phyloP scores from a whole-genome alignment of 2,113 vertebrate species.

The Oryzias curvinotus region DNA sequence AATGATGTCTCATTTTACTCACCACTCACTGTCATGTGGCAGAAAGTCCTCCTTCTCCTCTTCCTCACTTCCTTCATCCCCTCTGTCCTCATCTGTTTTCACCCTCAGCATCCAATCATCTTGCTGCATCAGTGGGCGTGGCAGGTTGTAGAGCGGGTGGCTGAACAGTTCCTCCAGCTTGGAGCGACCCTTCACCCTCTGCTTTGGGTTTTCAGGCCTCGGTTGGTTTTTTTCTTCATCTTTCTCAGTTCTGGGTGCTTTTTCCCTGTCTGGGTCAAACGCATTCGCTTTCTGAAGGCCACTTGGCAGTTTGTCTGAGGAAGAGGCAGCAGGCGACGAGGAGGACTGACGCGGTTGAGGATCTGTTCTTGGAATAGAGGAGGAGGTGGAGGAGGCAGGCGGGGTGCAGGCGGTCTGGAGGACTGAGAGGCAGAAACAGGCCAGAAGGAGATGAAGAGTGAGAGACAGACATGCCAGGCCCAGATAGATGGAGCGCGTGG shows the following conservation, averaged over 20 bases:
- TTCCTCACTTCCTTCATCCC: slow-evolving; percentile 52
- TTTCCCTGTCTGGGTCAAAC: background rate
- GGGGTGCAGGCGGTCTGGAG: slow-evolving; percentile 56
- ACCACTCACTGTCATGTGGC: slow-evolving; percentile 62
- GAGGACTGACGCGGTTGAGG: slow-evolving; percentile 17
- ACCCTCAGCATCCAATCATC: slow-evolving; percentile 81
- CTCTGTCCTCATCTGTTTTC: slow-evolving; percentile 53
- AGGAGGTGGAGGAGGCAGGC: slow-evolving; percentile 28
- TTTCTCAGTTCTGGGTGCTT: background rate
- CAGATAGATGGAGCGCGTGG: slow-evolving; percentile 74
- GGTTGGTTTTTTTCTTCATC: slow-evolving; percentile 21
- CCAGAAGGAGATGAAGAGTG: slow-evolving; percentile 75
- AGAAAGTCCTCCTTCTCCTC: slow-evolving; percentile 43
- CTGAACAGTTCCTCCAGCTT: slow-evolving; percentile 78
- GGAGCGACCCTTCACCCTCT: slow-evolving; percentile 19
- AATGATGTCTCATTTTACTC: slow-evolving; percentile 17
- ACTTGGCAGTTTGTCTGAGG: slow-evolving; percentile 34
- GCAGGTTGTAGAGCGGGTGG: slow-evolving; percentile 81
- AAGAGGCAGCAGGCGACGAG: slow-evolving; percentile 34
- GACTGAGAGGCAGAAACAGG: slow-evolving; percentile 65
- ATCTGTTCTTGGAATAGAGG: slow-evolving; percentile 24
- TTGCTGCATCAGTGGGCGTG: slow-evolving; percentile 58
- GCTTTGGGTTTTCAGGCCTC: slow-evolving; percentile 3
- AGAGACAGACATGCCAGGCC: slow-evolving; percentile 74
- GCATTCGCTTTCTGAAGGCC: background rate